Evolutionary conservation across 2,113 vertebrate genomes (phyloP), one percentile per base, ranked within the genome.

Genomic region (Coreoperca whiteheadi): DNA sequence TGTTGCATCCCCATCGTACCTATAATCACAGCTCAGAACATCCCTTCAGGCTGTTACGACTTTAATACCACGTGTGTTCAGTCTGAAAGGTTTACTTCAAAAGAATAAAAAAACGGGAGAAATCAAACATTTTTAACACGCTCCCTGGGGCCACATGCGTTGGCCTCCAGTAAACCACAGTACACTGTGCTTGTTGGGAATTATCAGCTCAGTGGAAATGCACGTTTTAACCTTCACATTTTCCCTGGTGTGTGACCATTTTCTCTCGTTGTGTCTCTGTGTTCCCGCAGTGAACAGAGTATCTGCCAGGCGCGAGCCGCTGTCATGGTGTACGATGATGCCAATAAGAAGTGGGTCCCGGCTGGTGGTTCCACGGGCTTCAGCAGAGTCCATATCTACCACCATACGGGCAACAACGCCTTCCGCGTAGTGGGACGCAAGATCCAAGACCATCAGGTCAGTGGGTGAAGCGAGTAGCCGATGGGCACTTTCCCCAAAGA

Each of bases 331-430:
- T 99, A 99, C 0, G 98, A 99, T 32, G 98, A 99, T 88, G 96
- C 96, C 96, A 99, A 99, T 88, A 99, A 99, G 96, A 99, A 99
- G 92, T 99, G 98, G 98, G 96, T 99, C 84, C 98, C 98, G 16
- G 98, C 98, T 34, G 98, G 98, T 10, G 98, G 98, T 59, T 98
- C 98, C 32, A 97, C 98, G 2, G 98, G 98, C 71, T 99, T 99
- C 95, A 99, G 98, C 96, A 95, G 98, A 94, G 98, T 99, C 88
- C 98, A 99, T 85, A 99, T 99, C 81, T 99, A 99, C 93, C 98
- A 99, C 91, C 98, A 99, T 83, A 99, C 98, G 6, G 98, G 98
- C 91, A 99, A 98, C 96, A 99, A 99, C 78, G 98, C 98, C 0
- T 99, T 99, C 95, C 93, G 98, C 79, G 98, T 99, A 66, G 98